These are phyloP conservation scores for Catocala fraxini DNA, from an alignment of 2,888 invertebrate genomes.

Conservation along the genomic window DNA sequence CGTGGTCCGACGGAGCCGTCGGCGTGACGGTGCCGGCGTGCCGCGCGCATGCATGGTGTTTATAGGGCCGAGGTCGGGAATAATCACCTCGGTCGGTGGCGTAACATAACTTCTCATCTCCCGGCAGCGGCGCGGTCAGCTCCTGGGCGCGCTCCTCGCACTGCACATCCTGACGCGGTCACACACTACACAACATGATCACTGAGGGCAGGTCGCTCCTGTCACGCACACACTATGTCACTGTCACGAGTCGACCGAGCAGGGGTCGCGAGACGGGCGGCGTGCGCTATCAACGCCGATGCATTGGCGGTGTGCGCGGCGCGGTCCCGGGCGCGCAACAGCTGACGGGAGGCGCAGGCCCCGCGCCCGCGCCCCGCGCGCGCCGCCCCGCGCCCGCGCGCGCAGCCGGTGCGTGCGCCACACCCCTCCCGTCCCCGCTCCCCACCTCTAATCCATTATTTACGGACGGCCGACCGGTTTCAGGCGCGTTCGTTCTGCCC, in stretches of 20 bases:
- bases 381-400: slow-evolving; percentile 70
- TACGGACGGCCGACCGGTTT: slow-evolving; percentile 86
- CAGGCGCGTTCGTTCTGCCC: slow-evolving; percentile 82
- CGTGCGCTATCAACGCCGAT: slow-evolving; percentile 82
- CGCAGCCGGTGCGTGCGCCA: slow-evolving; percentile 81
- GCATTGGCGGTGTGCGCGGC: slow-evolving; percentile 82
- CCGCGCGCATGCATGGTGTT: slow-evolving; percentile 77
- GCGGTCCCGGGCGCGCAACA: slow-evolving; percentile 86
- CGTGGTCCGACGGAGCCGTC: slow-evolving; percentile 53
- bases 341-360: slow-evolving; percentile 86
- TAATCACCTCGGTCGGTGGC: slow-evolving; percentile 87
- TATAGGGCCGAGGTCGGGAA: slow-evolving; percentile 78
- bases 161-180: slow-evolving; percentile 75
- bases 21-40: slow-evolving; percentile 69
- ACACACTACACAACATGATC: slow-evolving; percentile 67
- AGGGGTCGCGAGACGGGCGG: slow-evolving; percentile 65
- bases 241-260: slow-evolving; percentile 51
- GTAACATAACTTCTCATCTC: slow-evolving; percentile 85
- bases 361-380: slow-evolving; percentile 57
- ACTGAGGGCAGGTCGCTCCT: slow-evolving; percentile 58
- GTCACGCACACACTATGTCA: slow-evolving; percentile 73
- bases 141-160: slow-evolving; percentile 67
- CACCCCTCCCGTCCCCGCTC: slow-evolving; percentile 72
- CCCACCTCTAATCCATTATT: slow-evolving; percentile 86
- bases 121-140: slow-evolving; percentile 79